Conservation (phyloP, 2,113 vertebrate species). For the Pomatostomus ruficeps region DNA sequence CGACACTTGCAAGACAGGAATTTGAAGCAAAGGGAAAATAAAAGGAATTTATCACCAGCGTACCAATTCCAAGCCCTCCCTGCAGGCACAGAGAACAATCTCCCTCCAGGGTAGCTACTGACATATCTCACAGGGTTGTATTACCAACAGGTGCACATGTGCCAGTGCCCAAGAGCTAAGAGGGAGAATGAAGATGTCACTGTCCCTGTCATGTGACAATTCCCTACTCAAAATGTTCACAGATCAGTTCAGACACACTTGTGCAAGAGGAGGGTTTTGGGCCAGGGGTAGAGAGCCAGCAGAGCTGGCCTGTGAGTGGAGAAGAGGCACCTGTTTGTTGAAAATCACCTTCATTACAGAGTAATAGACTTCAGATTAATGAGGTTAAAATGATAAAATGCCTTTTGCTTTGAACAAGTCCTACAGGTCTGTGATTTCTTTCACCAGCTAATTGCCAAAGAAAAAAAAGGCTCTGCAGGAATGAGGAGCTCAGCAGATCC, state of each 20-base stretch:
- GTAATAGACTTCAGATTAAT: background rate
- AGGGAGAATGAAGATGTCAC: background rate
- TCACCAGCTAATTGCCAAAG: background rate
- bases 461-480: background rate
- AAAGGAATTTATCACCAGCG: background rate
- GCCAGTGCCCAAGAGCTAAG: background rate
- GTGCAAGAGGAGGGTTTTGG: background rate
- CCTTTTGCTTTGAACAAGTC: background rate
- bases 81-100: background rate
- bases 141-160: background rate
- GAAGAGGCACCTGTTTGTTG: background rate
- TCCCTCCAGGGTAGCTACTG: rapidly evolving
- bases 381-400: background rate
- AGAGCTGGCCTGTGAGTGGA: background rate
- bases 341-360: background rate
- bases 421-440: background rate
- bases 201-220: rapidly evolving
- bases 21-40: background rate
- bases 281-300: background rate
- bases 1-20: background rate
- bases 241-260: background rate
- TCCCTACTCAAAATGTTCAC: background rate
- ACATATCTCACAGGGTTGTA: background rate
- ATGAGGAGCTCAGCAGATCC: background rate
- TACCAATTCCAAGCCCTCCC: rapidly evolving